phyloP scores from a whole-genome alignment of 2,888 invertebrate species.

The Morpho achilles region DNA sequence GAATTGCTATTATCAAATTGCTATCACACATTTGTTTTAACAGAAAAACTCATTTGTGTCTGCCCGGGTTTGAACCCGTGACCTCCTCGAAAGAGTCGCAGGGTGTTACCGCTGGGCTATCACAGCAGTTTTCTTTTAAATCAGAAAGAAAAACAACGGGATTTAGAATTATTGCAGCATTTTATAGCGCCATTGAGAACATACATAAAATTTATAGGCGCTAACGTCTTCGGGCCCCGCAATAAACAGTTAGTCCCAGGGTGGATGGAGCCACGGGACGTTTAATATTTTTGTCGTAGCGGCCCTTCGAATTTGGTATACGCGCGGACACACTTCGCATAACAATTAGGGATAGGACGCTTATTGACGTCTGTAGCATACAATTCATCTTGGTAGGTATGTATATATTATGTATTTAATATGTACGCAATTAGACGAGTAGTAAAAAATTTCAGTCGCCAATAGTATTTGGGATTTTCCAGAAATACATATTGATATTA shows the following conservation, averaged over 20 bases:
- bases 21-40: too few relatives aligned
- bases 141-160: constrained; percentile 56
- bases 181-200: constrained; percentile 66
- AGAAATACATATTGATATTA: too few relatives aligned
- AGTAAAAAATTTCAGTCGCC: too few relatives aligned
- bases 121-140: constrained; percentile 39
- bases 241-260: constrained; percentile 64
- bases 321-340: constrained; percentile 48
- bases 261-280: constrained; percentile 45
- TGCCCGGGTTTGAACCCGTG: too few relatives aligned
- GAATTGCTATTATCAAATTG: too few relatives aligned
- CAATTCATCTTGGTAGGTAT: too few relatives aligned
- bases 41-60: too few relatives aligned
- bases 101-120: too few relatives aligned
- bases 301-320: constrained; percentile 32
- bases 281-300: constrained; percentile 54
- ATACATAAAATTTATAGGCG: constrained; percentile 70
- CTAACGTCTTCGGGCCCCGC: constrained; percentile 64
- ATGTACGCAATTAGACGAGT: background rate
- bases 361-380: background rate
- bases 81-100: too few relatives aligned
- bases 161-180: constrained; percentile 68
- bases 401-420: background rate
- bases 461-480: background rate
- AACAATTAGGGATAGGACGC: constrained; percentile 55